These are phyloP conservation scores for Sebastes hubbsi DNA, from an alignment of 2,797 vertebrate genomes.

Conservation along the genomic window DNA sequence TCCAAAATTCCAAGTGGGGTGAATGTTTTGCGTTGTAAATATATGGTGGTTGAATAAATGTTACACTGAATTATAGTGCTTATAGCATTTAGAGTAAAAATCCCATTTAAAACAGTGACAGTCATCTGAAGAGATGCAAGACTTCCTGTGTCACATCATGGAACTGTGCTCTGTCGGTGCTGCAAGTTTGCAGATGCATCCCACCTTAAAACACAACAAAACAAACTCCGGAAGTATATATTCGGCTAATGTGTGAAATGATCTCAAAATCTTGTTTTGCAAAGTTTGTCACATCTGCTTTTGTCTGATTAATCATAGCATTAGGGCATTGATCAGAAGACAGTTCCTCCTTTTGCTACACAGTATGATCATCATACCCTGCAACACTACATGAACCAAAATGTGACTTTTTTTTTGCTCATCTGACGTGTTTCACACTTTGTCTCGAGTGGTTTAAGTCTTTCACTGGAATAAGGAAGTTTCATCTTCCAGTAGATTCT, in stretches of 20 bases:
- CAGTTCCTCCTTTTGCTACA: not conserved
- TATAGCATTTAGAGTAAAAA: not conserved
- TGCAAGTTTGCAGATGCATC: constrained; percentile 23
- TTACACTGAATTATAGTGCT: not conserved
- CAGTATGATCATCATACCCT: too few relatives aligned
- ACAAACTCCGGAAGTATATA: not conserved
- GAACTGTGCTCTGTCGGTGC: not conserved
- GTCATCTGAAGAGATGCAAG: not conserved
- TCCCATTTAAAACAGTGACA: not conserved
- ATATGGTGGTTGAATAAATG: not conserved
- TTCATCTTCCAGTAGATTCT: not conserved
- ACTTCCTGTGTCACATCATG: not conserved
- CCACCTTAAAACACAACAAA: not conserved
- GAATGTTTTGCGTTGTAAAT: not conserved
- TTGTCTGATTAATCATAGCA: rapidly evolving
- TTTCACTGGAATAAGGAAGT: not conserved
- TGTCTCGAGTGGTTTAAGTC: not conserved
- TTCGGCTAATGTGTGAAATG: not conserved
- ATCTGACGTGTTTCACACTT: not conserved
- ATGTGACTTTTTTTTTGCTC: not conserved
- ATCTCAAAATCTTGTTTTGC: not conserved
- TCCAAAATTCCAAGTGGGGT: not conserved
- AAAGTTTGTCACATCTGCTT: not conserved
- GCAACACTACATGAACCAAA: not conserved
- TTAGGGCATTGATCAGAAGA: not conserved